Evolutionary conservation across 1,140 invertebrate genomes (phyloP).

Genomic region (Zophobas morio): DNA sequence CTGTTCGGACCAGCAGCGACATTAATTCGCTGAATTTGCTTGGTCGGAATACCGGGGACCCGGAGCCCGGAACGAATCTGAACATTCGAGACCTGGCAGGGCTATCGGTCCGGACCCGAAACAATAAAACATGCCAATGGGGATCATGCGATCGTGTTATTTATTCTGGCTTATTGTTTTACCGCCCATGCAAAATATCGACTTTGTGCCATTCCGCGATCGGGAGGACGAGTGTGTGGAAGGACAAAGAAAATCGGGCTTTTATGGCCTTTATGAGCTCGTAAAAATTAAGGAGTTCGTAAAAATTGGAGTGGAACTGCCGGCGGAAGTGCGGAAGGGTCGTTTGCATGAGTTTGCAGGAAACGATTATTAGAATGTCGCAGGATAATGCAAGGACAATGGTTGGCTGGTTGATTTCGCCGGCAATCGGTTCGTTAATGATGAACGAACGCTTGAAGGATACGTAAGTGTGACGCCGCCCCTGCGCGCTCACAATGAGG

Average conservation of each 20-base stretch:
- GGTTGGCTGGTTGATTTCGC: slow-evolving; percentile 10
- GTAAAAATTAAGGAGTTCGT: slow-evolving; percentile 40
- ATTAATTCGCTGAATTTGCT: slow-evolving; percentile 19
- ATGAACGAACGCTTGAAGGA: slow-evolving; percentile 30
- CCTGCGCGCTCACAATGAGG: slow-evolving; percentile 16
- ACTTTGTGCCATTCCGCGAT: slow-evolving; percentile 4
- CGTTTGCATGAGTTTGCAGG: slow-evolving; percentile 18
- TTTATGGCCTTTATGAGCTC: slow-evolving; percentile 10
- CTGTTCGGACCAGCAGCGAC: not conserved
- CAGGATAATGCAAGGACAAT: not conserved
- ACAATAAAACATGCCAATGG: slow-evolving; percentile 36
- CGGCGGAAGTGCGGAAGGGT: slow-evolving; percentile 8
- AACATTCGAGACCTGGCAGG: slow-evolving; percentile 1
- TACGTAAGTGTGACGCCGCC: slow-evolving; percentile 8
- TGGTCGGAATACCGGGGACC: not conserved
- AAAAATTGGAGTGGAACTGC: slow-evolving; percentile 30
- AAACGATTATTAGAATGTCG: slow-evolving; percentile 24
- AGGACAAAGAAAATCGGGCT: slow-evolving; percentile 12
- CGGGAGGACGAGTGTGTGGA: not conserved
- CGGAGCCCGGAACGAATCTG: slow-evolving; percentile 21
- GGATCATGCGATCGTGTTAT: slow-evolving; percentile 21
- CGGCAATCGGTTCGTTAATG: slow-evolving; percentile 16
- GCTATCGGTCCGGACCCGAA: slow-evolving; percentile 26
- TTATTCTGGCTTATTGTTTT: slow-evolving; percentile 22
- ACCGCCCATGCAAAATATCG: slow-evolving; percentile 23